Evolutionary conservation across 1,140 invertebrate genomes (phyloP).

Genomic region (Cydia splendana): DNA sequence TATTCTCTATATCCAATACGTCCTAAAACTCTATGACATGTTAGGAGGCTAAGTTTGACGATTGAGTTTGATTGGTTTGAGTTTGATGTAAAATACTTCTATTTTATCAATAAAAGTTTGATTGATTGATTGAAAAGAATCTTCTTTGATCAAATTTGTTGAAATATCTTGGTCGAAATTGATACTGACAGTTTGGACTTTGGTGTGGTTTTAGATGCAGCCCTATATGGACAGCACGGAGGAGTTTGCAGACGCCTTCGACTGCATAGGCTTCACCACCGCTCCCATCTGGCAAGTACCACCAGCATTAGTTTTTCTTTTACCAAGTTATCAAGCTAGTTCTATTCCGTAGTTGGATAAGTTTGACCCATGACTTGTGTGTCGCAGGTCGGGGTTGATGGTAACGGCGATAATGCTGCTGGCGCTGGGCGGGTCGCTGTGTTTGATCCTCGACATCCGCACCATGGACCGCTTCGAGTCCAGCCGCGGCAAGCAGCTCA

Average conservation of each 20-base stretch:
- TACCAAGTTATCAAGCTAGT: no score
- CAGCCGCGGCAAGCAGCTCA: slow-evolving; percentile 95
- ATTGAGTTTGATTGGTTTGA: no score
- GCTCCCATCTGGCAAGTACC: slow-evolving; percentile 89
- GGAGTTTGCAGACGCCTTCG: slow-evolving; percentile 86
- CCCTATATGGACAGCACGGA: slow-evolving; percentile 76
- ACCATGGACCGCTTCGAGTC: slow-evolving; percentile 99
- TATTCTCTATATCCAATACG: no score
- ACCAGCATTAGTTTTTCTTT: neutral
- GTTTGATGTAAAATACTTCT: no score
- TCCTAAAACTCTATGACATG: no score
- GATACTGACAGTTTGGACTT: neutral
- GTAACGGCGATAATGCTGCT: slow-evolving; percentile 87
- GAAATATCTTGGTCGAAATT: no score
- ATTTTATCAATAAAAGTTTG: no score
- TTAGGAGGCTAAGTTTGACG: neutral
- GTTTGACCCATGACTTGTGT: neutral
- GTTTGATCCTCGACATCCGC: slow-evolving; percentile 95
- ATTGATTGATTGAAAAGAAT: no score
- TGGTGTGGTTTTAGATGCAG: slow-evolving; percentile 73
- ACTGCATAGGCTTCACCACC: slow-evolving; percentile 95
- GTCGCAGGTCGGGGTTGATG: slow-evolving; percentile 87
- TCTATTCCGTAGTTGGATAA: neutral
- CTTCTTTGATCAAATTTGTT: no score
- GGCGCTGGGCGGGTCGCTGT: slow-evolving; percentile 90